A percentile compares a stretch with the other conserved stretches of the same genome.
These are phyloP conservation scores for Pachliopta kotzebuea DNA, from an alignment of 2,888 invertebrate species.

Conservation along the genomic window DNA sequence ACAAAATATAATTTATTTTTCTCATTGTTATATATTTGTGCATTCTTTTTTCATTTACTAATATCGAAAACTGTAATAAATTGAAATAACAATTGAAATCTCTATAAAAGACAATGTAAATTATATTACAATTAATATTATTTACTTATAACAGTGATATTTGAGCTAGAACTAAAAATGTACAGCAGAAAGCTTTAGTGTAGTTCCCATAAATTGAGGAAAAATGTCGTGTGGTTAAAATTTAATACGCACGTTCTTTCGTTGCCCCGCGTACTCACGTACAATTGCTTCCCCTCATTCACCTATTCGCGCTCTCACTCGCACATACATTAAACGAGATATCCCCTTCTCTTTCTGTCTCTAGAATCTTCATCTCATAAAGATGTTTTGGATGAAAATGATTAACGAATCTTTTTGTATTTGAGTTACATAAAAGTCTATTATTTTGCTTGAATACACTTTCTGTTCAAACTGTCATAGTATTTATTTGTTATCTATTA, in stretches of 20 bases:
- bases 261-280: slow-evolving; percentile 41
- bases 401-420: slow-evolving; percentile 8
- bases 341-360: slow-evolving; percentile 39
- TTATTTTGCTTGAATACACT: not conserved
- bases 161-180: no score
- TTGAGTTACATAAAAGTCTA: not conserved
- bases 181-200: no score
- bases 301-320: slow-evolving; percentile 53
- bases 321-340: slow-evolving; percentile 36
- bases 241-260: slow-evolving; percentile 26
- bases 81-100: no score
- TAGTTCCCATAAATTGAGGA: slow-evolving; percentile 15
- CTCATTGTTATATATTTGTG: no score
- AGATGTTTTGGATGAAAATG: slow-evolving; percentile 38
- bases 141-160: no score
- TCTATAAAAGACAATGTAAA: no score
- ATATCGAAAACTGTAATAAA: no score
- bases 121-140: no score
- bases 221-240: slow-evolving; percentile 1
- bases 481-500: no score
- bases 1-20: no score
- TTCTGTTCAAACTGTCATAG: no score
- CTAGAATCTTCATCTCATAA: slow-evolving; percentile 53
- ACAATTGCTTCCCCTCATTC: slow-evolving; percentile 69
- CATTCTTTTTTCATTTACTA: no score